Base-by-base conservation (phyloP, 2,888 invertebrate genomes). In the Mechanitis messenoides region DNA sequence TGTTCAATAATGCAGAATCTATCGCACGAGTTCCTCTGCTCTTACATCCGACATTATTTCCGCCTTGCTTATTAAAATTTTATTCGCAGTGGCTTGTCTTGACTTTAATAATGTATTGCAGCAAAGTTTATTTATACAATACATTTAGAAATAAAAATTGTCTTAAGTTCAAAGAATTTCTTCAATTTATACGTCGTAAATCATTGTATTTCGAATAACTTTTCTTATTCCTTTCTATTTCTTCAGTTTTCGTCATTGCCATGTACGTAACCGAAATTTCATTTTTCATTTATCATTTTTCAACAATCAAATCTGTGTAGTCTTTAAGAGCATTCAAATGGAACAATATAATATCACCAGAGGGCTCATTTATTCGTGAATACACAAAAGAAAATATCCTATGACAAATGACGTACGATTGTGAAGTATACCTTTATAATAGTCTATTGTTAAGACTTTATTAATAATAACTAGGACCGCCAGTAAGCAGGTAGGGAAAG, bases 291-390 rank as follows among this genome's bases (percentile, higher is more conserved):
- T 31, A 50, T 50, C 50, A 50, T 31, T 42, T 50, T 31, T 50
- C 31, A 50, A 50, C 50, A 50, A 50, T 50, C 47, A 20, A 3
- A 50, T 31, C 11, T 31, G 50, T 31, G 2, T n/a, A 50, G 50
- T 50, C 50, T 50, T n/a, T 9, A 50, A 31, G 50, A 50, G 28
- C 50, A 31, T 31, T 50, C 50, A 50, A 50, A 50, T 50, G 50
- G 50, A 50, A 50, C 50, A 50, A 50, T 50, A 50, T 50, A 50
- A 50, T 50, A 31, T 31, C 50, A 31, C 2, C n/a, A 50, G 31
- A 50, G 28, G 50, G 50, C 31, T n/a, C 31, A 50, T 31, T 50
- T 50, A 50, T 31, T 31, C 31, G 28, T 50, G 31, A 50, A 50
- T 11, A 50, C 1, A 50, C 42, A 42, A 42, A 31, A 31, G 31